Evolutionary conservation across 2,888 invertebrate genomes (phyloP), one percentile per base, ranked within the genome.

Genomic region (Belgica antarctica): DNA sequence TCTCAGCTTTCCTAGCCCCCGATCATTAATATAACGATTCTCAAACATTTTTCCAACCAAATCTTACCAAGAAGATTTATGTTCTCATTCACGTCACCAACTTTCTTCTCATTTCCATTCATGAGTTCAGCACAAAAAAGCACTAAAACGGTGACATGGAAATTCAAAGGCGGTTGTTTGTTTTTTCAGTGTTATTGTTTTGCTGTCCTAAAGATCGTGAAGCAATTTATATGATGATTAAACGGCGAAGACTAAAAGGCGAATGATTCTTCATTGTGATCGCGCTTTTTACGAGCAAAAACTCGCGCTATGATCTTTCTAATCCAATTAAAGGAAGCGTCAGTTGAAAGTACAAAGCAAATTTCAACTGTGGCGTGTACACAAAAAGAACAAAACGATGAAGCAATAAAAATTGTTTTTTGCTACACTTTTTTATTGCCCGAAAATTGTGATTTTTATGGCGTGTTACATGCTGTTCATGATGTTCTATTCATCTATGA

Each of bases 371-470:
- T n/a, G n/a, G n/a, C n/a, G 5, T 47, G 17, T 7, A 47, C n/a
- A n/a, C n/a, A 47, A 47, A 47, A 5, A 7, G 15, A 47, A 7
- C 5, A 47, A 17, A 47, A 47, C n/a, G 5, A 15, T 17, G 15
- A 47, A 47, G 47, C n/a, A 47, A 47, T 47, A 34, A 34, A n/a
- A 34, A 34, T 12, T 12, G 34, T 34, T 34, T n/a, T 34, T 34
- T 34, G 34, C 34, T 34, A 34, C 7, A 34, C 31, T 31, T 31
- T 62, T 62, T 62, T 62, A 62, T 62, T 62, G 41, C 61, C 63
- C 36, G 63, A 63, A 36, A 63, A 63, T 63, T 36, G 63, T 63
- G 63, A 63, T 31, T 63, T 63, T 63, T 63, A 63, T 63, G 63
- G 63, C 63, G 27, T 41, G 63, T 63, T 36, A 62, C 34, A 62